Conservation (phyloP, 2,797 vertebrate species). For the Danio jaintianensis region DNA sequence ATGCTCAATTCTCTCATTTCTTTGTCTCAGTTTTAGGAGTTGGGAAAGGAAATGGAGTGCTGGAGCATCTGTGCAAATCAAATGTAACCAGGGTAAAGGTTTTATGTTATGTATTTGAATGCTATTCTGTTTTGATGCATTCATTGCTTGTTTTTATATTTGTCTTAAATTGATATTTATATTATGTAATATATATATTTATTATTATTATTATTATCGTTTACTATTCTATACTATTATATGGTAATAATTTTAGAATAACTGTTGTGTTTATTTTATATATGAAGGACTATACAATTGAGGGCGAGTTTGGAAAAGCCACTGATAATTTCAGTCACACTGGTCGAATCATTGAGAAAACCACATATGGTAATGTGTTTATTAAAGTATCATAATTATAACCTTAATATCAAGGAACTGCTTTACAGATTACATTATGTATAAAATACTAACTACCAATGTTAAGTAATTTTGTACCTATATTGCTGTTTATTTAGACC, state of each 20-base stretch:
- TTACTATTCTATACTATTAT: not conserved
- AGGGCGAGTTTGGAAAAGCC: conserved; percentile 88
- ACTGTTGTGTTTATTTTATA: conserved; percentile 8
- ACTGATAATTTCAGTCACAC: conserved; percentile 87
- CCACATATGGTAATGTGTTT: conserved; percentile 85
- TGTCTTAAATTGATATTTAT: not conserved
- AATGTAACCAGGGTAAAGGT: conserved; percentile 85
- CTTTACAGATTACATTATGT: not conserved
- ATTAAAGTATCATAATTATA: conserved; percentile 1
- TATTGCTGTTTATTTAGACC: conserved; percentile 76
- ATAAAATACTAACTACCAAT: conserved; percentile 10
- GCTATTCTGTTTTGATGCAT: not conserved
- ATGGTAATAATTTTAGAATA: not conserved
- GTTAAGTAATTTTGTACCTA: not conserved
- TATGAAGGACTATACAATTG: conserved; percentile 87
- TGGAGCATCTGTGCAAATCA: conserved; percentile 80
- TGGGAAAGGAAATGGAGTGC: conserved; percentile 79
- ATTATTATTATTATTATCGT: too few relatives aligned
- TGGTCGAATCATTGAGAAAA: conserved; percentile 87
- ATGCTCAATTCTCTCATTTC: conserved; percentile 9
- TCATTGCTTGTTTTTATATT: not conserved
- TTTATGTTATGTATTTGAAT: not conserved
- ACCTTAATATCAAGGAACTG: not conserved
- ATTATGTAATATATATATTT: too few relatives aligned
- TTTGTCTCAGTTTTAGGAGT: conserved; percentile 83